Evolutionary conservation across 2,797 vertebrate species (phyloP).

Genomic region (Melanotaenia maccullochi): DNA sequence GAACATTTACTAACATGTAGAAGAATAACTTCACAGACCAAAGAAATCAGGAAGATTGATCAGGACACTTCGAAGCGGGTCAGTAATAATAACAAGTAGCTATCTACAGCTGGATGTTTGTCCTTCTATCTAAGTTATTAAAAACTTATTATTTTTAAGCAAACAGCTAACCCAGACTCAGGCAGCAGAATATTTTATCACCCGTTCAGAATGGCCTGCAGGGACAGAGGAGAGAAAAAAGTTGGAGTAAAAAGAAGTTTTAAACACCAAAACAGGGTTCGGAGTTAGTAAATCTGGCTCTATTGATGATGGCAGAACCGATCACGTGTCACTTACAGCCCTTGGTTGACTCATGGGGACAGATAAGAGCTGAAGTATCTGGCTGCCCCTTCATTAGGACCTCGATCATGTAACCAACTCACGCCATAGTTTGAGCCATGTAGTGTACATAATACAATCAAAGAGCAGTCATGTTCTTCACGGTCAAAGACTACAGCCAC

Average conservation of each 20-base stretch:
- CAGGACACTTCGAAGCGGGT: not conserved
- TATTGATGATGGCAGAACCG: accelerated
- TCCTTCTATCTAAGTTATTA: not conserved
- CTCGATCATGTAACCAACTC: not conserved
- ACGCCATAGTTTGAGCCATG: slow-evolving; percentile 16
- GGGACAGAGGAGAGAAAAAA: not conserved
- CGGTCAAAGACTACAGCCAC: slow-evolving; percentile 43
- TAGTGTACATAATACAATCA: slow-evolving; percentile 22
- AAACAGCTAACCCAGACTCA: not conserved
- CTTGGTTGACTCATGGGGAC: not conserved
- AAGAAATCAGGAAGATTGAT: not conserved
- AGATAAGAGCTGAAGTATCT: not conserved
- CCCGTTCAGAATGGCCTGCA: not conserved
- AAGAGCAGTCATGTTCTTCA: slow-evolving; percentile 19
- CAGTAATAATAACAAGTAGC: not conserved
- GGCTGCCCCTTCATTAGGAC: not conserved
- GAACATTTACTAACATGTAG: not conserved
- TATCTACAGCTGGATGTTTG: not conserved
- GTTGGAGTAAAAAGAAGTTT: not conserved
- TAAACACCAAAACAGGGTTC: not conserved
- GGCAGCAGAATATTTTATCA: not conserved
- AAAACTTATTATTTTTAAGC: not conserved
- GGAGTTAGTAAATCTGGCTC: not conserved
- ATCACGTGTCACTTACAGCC: not conserved
- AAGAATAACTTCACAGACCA: not conserved